Conservation (phyloP, 1,140 invertebrate species). For the Samia ricini region DNA sequence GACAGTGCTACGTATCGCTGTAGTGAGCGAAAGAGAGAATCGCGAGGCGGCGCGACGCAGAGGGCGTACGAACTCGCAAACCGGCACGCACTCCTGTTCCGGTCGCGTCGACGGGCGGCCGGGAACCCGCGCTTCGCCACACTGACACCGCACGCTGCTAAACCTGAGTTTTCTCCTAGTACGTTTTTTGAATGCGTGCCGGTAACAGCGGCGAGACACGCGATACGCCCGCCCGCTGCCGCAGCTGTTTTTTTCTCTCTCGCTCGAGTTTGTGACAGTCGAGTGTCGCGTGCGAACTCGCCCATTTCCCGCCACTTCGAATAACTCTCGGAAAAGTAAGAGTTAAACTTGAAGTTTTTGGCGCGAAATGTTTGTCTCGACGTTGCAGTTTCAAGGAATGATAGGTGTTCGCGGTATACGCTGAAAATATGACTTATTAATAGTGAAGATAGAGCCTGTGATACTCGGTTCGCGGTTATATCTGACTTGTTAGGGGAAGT, state of each 20-base stretch:
- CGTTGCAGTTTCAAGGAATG: slow-evolving; percentile 15
- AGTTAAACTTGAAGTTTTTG: slow-evolving; percentile 48
- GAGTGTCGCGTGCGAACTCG: slow-evolving; percentile 51
- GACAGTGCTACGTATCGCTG: slow-evolving; percentile 31
- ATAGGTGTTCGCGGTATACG: slow-evolving; percentile 37
- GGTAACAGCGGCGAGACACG: slow-evolving; percentile 58
- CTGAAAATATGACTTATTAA: slow-evolving; percentile 45
- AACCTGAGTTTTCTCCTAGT: slow-evolving; percentile 61
- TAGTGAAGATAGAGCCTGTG: slow-evolving; percentile 60
- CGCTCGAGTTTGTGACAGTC: slow-evolving; percentile 52
- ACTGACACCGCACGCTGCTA: slow-evolving; percentile 56
- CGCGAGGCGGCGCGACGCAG: slow-evolving; percentile 63
- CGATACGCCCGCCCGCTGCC: slow-evolving; percentile 55
- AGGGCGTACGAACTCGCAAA: slow-evolving; percentile 59
- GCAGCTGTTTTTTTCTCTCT: slow-evolving; percentile 57
- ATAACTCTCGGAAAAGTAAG: slow-evolving; percentile 33
- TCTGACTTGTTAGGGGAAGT: slow-evolving; percentile 39
- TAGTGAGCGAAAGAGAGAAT: slow-evolving; percentile 41
- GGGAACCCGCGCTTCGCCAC: slow-evolving; percentile 59
- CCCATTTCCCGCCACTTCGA: slow-evolving; percentile 58
- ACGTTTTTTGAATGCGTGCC: slow-evolving; percentile 62
- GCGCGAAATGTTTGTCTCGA: slow-evolving; percentile 54
- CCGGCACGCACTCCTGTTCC: slow-evolving; percentile 67
- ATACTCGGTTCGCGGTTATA: slow-evolving; percentile 37
- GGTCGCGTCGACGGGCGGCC: slow-evolving; percentile 74